Percentiles rank a stretch among this genome's conserved stretches.
Evolutionary conservation across 2,113 vertebrate genomes (phyloP).

Genomic region (Fulmarus glacialis): DNA sequence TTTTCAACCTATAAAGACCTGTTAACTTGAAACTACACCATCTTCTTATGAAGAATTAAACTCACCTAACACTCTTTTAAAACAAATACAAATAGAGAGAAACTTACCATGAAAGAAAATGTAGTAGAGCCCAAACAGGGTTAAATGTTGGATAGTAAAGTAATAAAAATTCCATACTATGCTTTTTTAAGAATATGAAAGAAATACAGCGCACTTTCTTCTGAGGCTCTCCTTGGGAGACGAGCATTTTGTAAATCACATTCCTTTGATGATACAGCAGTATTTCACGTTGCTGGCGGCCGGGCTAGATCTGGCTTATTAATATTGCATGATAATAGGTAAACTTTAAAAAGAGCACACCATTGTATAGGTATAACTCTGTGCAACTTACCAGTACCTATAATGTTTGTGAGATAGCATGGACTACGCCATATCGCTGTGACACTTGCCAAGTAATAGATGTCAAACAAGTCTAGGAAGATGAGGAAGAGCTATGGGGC

Average conservation of each 20-base stretch:
- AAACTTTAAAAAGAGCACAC: not conserved
- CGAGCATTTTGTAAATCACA: not conserved
- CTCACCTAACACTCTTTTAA: not conserved
- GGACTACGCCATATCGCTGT: accelerated
- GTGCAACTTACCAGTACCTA: accelerated
- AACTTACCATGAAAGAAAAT: not conserved
- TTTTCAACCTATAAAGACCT: not conserved
- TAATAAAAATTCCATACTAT: not conserved
- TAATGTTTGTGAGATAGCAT: not conserved
- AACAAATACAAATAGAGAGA: not conserved
- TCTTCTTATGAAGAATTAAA: not conserved
- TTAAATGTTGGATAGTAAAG: not conserved
- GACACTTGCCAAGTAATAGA: not conserved
- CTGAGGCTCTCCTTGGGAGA: not conserved
- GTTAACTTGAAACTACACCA: not conserved
- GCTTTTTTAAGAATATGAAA: not conserved
- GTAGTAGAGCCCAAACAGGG: not conserved
- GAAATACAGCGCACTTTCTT: not conserved
- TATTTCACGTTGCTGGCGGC: not conserved
- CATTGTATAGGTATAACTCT: not conserved
- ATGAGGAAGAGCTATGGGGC: not conserved
- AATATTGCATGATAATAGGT: not conserved
- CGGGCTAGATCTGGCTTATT: not conserved
- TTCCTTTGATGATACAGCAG: not conserved
- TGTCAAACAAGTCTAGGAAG: not conserved